phyloP scores from a whole-genome alignment of 2,888 invertebrate species.

The Trichopoda pennipes region DNA sequence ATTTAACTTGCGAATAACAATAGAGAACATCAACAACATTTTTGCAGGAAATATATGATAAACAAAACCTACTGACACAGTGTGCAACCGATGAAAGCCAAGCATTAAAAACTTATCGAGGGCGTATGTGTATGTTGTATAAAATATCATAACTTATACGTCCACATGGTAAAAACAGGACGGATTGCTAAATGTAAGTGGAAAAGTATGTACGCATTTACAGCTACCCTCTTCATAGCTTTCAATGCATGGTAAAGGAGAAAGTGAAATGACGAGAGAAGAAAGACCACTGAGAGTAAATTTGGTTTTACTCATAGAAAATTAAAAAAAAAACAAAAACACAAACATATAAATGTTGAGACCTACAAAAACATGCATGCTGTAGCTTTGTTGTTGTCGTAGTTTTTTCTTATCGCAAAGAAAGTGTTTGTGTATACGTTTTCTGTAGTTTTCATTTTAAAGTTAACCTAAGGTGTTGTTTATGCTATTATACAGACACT shows the following conservation, averaged over 20 bases:
- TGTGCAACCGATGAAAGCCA: conserved; percentile 22
- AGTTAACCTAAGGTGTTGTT: conserved; percentile 47
- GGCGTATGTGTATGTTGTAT: conserved; percentile 42
- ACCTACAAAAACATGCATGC: background rate
- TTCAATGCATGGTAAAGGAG: background rate
- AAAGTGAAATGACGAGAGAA: background rate
- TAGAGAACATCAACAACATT: conserved; percentile 18
- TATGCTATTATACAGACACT: conserved; percentile 61
- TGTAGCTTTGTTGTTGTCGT: conserved; percentile 23
- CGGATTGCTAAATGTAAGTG: background rate
- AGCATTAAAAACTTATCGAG: background rate
- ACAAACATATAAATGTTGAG: background rate
- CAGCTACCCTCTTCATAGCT: background rate
- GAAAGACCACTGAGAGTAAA: background rate
- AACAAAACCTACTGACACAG: conserved; percentile 55
- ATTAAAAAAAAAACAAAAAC: too few species aligned
- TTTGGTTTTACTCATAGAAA: too few species aligned
- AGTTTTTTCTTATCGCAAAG: conserved; percentile 6
- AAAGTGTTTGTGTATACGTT: background rate
- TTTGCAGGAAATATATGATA: conserved; percentile 18
- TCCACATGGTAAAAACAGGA: conserved; percentile 13
- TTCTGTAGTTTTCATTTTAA: conserved; percentile 26
- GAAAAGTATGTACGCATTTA: background rate
- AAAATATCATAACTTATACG: conserved; percentile 61
- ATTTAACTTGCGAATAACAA: background rate